phyloP scores from a whole-genome alignment of 2,113 vertebrate genomes.

The Haemorhous mexicanus region DNA sequence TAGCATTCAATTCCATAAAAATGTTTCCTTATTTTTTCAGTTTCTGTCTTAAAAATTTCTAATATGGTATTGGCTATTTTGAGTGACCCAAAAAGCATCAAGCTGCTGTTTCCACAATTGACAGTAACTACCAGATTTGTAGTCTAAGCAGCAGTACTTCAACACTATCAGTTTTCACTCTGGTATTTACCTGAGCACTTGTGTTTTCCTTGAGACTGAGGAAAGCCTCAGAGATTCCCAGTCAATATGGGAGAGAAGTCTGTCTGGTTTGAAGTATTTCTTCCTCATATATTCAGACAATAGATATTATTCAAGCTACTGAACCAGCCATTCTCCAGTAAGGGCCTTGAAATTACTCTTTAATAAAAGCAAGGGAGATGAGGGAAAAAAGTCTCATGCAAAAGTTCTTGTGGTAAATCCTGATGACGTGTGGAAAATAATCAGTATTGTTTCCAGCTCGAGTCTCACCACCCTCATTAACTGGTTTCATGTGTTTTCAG shows the following conservation, averaged over 20 bases:
- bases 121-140: not conserved
- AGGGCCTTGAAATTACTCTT: not conserved
- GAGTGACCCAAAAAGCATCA: not conserved
- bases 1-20: not conserved
- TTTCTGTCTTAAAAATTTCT: not conserved
- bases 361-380: not conserved
- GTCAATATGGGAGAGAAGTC: not conserved
- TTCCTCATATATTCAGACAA: not conserved
- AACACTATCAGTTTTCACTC: not conserved
- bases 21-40: not conserved
- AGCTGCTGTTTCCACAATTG: not conserved
- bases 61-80: not conserved
- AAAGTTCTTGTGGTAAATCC: not conserved
- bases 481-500: conserved; percentile 37
- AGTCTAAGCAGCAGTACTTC: not conserved
- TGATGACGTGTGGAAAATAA: not conserved
- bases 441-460: not conserved
- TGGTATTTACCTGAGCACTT: not conserved
- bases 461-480: not conserved
- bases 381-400: not conserved
- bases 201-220: not conserved
- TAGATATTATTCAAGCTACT: not conserved
- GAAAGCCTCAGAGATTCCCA: not conserved
- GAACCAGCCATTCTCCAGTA: not conserved
- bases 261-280: not conserved